Conservation (phyloP, 2,113 vertebrate species). For the Thalassarche chlororhynchos region DNA sequence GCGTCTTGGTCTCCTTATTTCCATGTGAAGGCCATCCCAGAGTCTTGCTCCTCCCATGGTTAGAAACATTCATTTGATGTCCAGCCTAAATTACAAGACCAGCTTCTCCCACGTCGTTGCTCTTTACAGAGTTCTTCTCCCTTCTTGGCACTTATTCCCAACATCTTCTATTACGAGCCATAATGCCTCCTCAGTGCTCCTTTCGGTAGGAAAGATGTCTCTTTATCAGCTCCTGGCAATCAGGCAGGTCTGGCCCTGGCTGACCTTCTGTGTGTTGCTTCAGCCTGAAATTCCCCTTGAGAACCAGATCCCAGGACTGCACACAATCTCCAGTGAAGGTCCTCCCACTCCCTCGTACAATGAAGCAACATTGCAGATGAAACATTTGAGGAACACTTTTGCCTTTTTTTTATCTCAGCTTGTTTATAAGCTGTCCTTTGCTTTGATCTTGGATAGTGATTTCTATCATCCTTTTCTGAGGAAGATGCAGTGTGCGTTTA, state of each 20-base stretch:
- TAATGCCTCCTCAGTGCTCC: not conserved
- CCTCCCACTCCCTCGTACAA: not conserved
- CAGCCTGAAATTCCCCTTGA: not conserved
- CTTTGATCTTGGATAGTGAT: not conserved
- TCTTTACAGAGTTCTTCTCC: not conserved
- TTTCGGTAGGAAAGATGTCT: not conserved
- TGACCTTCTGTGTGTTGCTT: not conserved
- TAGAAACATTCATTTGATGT: not conserved
- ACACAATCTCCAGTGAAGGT: not conserved
- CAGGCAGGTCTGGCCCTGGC: not conserved
- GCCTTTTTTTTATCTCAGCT: not conserved
- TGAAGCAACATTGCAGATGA: not conserved
- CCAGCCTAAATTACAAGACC: not conserved
- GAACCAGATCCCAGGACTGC: not conserved
- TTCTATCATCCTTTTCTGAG: not conserved
- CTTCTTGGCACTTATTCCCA: not conserved
- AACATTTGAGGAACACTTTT: not conserved
- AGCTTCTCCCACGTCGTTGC: not conserved
- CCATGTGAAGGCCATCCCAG: not conserved
- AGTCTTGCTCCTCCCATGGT: not conserved
- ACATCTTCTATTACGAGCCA: accelerated
- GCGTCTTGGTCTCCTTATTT: not conserved
- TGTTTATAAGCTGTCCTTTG: not conserved
- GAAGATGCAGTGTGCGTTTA: not conserved
- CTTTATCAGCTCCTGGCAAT: not conserved